Percentiles rank a stretch among this genome's conserved stretches.
phyloP scores from a whole-genome alignment of 92 coral and sea anemone genomes.

The Virgularia gustaviana region DNA sequence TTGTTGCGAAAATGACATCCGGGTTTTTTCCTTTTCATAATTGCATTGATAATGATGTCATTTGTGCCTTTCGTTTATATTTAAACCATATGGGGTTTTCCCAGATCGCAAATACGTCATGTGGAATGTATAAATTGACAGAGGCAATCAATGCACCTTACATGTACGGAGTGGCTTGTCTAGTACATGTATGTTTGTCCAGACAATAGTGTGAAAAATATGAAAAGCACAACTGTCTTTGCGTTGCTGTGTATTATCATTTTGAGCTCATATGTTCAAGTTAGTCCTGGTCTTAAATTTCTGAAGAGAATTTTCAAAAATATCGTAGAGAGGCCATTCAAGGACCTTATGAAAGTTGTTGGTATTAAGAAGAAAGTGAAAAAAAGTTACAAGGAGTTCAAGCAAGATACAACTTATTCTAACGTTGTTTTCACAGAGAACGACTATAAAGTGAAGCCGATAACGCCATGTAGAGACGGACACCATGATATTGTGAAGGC shows the following conservation, averaged over 20 bases:
- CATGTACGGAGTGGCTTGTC: too few relatives aligned
- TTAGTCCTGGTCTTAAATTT: conserved; percentile 35
- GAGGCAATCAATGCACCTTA: too few relatives aligned
- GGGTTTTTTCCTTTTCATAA: not conserved
- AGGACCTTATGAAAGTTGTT: conserved; percentile 43
- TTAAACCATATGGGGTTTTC: too few relatives aligned
- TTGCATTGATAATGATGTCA: not conserved
- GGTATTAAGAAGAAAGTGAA: conserved; percentile 56
- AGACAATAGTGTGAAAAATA: too few relatives aligned
- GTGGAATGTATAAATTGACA: too few relatives aligned
- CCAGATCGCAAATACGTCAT: too few relatives aligned
- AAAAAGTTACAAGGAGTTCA: conserved; percentile 54
- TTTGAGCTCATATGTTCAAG: too few relatives aligned
- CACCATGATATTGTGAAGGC: conserved; percentile 64
- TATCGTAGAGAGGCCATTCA: conserved; percentile 57
- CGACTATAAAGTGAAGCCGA: conserved; percentile 57
- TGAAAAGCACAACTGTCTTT: too few relatives aligned
- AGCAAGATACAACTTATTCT: conserved; percentile 52
- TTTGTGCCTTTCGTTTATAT: too few relatives aligned
- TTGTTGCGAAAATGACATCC: conserved; percentile 5
- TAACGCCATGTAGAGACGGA: conserved; percentile 57
- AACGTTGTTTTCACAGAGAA: conserved; percentile 59
- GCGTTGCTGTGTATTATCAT: too few relatives aligned
- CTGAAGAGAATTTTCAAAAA: conserved; percentile 52
- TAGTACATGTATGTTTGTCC: too few relatives aligned